These are phyloP conservation scores for Alethe diademata DNA, from an alignment of 2,113 vertebrate genomes.

Conservation along the genomic window DNA sequence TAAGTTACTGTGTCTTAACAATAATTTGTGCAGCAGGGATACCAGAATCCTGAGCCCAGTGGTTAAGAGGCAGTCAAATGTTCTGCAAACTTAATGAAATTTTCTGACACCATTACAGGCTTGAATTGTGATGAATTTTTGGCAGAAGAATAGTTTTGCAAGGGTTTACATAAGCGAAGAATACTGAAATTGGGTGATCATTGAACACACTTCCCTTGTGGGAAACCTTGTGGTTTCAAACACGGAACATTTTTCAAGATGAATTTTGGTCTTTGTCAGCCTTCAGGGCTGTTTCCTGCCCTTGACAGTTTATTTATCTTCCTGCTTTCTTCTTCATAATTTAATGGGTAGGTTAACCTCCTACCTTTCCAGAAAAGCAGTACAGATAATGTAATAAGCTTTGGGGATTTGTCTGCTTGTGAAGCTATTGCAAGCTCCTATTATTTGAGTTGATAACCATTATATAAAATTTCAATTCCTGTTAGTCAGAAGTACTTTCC, in stretches of 20 bases:
- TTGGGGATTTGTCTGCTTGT: not conserved
- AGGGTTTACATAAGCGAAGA: conserved; percentile 2
- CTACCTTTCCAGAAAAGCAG: not conserved
- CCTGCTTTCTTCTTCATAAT: not conserved
- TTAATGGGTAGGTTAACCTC: not conserved
- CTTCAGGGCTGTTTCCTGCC: not conserved
- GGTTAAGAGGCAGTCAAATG: not conserved
- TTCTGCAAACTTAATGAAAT: not conserved
- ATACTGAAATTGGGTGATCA: not conserved
- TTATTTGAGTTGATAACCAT: not conserved
- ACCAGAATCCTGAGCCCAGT: not conserved
- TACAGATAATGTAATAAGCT: not conserved
- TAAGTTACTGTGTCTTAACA: not conserved
- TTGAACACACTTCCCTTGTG: not conserved
- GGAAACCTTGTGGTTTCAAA: not conserved
- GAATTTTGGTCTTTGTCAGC: not conserved
- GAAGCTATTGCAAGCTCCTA: not conserved
- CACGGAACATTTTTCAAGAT: not conserved
- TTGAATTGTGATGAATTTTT: conserved; percentile 15
- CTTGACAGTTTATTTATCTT: not conserved
- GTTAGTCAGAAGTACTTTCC: not conserved
- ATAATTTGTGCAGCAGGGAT: not conserved
- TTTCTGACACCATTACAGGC: not conserved
- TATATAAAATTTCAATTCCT: not conserved
- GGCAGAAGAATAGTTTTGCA: not conserved